A percentile compares a stretch with the other conserved stretches of the same genome.
phyloP scores from a whole-genome alignment of 2,888 invertebrate genomes.

The Artemia sp. region DNA sequence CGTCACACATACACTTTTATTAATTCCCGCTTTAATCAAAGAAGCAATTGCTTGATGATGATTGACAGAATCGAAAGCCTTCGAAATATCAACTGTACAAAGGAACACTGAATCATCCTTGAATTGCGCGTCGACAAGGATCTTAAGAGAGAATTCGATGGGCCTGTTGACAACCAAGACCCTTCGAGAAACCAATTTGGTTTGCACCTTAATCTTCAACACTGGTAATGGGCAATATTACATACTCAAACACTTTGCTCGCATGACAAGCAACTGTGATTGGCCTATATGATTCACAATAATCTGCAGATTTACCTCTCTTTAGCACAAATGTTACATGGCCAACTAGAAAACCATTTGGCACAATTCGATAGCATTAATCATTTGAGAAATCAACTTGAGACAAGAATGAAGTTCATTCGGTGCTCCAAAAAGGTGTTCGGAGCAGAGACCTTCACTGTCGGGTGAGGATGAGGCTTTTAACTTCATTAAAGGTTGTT shows the following conservation, averaged over 20 bases:
- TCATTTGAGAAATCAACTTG: background rate
- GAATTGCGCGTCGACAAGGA: background rate
- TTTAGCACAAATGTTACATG: background rate
- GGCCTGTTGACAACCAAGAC: background rate
- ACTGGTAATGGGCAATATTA: background rate
- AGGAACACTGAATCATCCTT: background rate
- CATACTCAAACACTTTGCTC: background rate
- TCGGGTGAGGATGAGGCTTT: background rate
- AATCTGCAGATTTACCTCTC: background rate
- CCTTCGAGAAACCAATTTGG: background rate
- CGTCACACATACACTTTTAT: background rate
- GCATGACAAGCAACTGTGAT: background rate
- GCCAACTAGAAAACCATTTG: background rate
- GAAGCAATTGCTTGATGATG: background rate
- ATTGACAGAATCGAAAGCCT: background rate
- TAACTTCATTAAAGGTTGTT: background rate
- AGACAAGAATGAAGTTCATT: background rate
- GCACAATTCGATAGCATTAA: background rate
- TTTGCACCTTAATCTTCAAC: background rate
- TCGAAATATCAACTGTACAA: conserved; percentile 7
- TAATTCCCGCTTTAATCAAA: background rate
- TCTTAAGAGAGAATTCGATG: background rate
- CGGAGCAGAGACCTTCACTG: background rate
- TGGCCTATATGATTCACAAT: conserved; percentile 7
- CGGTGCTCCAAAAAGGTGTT: background rate